Base-by-base conservation (phyloP, 2,888 invertebrate species). In the Sphecodes monilicornis region DNA sequence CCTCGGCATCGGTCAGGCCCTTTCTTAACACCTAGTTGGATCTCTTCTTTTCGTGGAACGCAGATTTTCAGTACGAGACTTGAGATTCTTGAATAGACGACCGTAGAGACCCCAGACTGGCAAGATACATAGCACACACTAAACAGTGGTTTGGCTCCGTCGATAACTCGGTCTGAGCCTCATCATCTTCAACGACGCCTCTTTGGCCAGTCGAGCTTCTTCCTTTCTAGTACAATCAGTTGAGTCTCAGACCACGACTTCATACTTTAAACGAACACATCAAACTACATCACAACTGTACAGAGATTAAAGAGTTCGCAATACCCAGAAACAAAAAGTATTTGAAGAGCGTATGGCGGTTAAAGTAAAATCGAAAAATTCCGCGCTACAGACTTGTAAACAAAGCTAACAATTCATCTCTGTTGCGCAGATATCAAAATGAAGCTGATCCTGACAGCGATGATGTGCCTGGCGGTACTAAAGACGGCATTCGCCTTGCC, bases 401-500 rank as follows among this genome's bases (percentile, higher is more conserved):
- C 22, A 26, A 32, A 26, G 5, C 26, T 41, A n/a, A 43, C 41
- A 2, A 1, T 41, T 8, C 41, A 13, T 29, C 16, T 70, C 10
- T 39, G 68, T 64, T 5, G 81, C 80, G 1, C 88, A 90, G 90
- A 84, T 84, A 88, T 74, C 85, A 95, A 76, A 85, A 97, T 96
- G 97, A 94, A 93, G 89, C 80, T 93, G 79, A 79, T 91, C 26
- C 78, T 94, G 81, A 86, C 89, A 86, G 85, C 89, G 81, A 87
- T 91, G 96, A 95, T 96, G 93, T 95, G 97, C 94, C 91, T 97
- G 92, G 93, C 96, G 93, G 95, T 96, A 92, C 93, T 96, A 92
- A 95, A 96, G 94, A 95, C 96, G 91, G 95, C 96, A 93, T 95
- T 93, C 75, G 93, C 95, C 36, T 95, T 96, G 96, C 97, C 97